phyloP scores from a whole-genome alignment of 2,113 vertebrate genomes.

The Rhabdomys dilectus region DNA sequence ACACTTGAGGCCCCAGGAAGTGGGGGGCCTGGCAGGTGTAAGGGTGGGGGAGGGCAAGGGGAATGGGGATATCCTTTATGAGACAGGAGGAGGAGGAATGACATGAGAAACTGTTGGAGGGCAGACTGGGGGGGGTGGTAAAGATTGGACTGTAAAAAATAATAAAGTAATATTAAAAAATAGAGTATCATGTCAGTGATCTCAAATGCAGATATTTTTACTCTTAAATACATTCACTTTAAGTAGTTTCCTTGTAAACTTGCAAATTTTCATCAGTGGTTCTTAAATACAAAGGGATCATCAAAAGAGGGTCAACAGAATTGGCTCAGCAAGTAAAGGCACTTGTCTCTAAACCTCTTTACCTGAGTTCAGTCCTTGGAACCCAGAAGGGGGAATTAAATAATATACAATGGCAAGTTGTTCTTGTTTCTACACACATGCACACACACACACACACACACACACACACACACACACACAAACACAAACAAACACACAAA shows the following conservation, averaged over 20 bases:
- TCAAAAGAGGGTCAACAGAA: not conserved
- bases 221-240: not conserved
- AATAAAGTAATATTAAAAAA: not conserved
- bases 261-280: not conserved
- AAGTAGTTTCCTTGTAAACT: not conserved
- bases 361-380: not conserved
- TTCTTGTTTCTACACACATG: not conserved
- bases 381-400: not conserved
- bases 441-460: not conserved
- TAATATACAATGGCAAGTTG: not conserved
- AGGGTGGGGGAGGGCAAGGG: too few relatives aligned
- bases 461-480: not conserved
- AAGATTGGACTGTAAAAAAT: too few relatives aligned
- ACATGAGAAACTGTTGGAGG: too few relatives aligned
- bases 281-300: not conserved
- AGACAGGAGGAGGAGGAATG: too few relatives aligned
- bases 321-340: not conserved
- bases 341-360: not conserved
- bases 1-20: too few relatives aligned
- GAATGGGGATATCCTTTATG: too few relatives aligned
- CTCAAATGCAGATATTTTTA: not conserved
- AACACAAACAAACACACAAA: not conserved
- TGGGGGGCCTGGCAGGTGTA: too few relatives aligned
- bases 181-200: not conserved
- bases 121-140: too few relatives aligned